A percentile compares a stretch with the other conserved stretches of the same genome.
Evolutionary conservation across 2,113 vertebrate genomes (phyloP).

Genomic region (Globicephala melas): DNA sequence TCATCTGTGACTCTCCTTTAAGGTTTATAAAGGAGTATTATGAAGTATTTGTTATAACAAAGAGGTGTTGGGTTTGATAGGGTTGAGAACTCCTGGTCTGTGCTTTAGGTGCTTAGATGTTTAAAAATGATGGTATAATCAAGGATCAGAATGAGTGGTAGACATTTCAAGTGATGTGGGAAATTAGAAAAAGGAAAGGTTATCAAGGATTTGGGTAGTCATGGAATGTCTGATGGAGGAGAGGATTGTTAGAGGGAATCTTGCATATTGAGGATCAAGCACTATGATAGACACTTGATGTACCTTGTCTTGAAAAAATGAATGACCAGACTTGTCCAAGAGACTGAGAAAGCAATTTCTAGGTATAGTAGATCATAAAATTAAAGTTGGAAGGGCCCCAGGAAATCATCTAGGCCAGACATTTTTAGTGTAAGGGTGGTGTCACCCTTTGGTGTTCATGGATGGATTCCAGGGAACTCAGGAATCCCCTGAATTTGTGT

Average conservation of each 20-base stretch:
- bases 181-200: conserved; percentile 21
- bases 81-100: neutral
- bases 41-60: neutral
- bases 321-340: neutral
- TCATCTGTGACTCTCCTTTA: neutral
- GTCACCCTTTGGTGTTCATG: neutral
- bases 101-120: neutral
- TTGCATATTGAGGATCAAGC: neutral
- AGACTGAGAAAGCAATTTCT: conserved; percentile 14
- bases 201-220: neutral
- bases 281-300: neutral
- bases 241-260: neutral
- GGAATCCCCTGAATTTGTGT: neutral
- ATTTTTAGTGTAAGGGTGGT: neutral
- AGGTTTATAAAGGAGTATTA: neutral
- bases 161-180: neutral
- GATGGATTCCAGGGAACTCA: neutral
- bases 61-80: neutral
- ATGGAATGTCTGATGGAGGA: neutral
- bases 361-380: neutral
- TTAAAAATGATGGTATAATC: neutral
- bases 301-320: neutral
- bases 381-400: neutral
- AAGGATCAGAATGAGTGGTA: neutral
- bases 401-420: neutral